These are phyloP conservation scores for Cyprinodon tularosa DNA, from an alignment of 2,113 vertebrate species.

Conservation along the genomic window DNA sequence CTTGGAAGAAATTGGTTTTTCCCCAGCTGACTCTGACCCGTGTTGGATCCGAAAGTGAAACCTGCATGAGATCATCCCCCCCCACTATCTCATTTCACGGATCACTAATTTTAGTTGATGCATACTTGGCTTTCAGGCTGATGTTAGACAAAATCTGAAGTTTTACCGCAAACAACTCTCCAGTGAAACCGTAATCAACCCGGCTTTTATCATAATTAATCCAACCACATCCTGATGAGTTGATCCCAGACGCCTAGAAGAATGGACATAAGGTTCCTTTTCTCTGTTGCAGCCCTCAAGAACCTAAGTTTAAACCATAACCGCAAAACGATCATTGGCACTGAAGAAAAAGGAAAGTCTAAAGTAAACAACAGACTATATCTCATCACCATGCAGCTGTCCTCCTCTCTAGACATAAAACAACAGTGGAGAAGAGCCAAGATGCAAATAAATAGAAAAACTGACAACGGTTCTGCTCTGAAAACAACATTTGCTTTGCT, in stretches of 20 bases:
- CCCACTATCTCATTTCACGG: constrained; percentile 57
- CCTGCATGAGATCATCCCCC: constrained; percentile 61
- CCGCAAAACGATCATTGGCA: constrained; percentile 33
- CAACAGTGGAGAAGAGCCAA: constrained; percentile 46
- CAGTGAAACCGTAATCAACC: constrained; percentile 42
- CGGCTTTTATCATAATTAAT: constrained; percentile 9
- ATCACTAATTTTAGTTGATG: constrained; percentile 49
- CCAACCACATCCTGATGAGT: constrained; percentile 13
- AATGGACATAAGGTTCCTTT: constrained; percentile 15
- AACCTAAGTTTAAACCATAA: constrained; percentile 10
- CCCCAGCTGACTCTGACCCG: constrained; percentile 28
- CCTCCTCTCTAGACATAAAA: constrained; percentile 37
- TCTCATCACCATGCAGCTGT: constrained; percentile 48
- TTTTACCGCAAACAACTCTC: constrained; percentile 19
- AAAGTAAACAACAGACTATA: constrained; percentile 47
- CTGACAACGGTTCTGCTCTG: constrained; percentile 40
- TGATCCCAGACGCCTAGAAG: constrained; percentile 14
- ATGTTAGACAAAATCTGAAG: constrained; percentile 47
- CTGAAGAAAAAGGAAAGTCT: constrained; percentile 52
- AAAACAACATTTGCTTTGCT: constrained; percentile 56
- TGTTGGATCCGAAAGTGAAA: constrained; percentile 38
- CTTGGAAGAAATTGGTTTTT: constrained; percentile 32
- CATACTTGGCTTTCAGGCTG: constrained; percentile 28
- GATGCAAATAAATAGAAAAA: constrained; percentile 42
- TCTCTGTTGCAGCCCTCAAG: constrained; percentile 16